Percentiles rank a stretch among this genome's conserved stretches.
phyloP scores from a whole-genome alignment of 2,797 vertebrate species.

The Etheostoma nigrum region DNA sequence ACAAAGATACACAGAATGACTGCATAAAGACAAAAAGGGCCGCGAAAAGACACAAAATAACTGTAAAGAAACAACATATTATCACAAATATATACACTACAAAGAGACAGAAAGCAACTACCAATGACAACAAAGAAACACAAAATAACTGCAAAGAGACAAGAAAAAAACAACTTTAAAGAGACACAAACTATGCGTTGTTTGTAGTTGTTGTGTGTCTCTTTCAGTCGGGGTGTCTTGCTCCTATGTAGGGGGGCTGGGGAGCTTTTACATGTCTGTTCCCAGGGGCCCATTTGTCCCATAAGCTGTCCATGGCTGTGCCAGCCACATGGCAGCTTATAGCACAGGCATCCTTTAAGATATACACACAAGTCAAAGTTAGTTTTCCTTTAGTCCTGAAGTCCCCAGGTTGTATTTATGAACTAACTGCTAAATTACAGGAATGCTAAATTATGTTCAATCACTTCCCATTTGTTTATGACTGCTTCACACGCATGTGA shows the following conservation, averaged over 20 bases:
- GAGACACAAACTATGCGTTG: not conserved
- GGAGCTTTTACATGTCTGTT: not conserved
- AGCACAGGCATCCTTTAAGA: conserved; percentile 1
- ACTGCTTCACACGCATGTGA: conserved; percentile 65
- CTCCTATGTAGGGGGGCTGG: not conserved
- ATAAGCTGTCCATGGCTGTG: not conserved
- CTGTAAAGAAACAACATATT: not conserved
- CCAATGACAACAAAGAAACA: not conserved
- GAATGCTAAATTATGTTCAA: conserved; percentile 17
- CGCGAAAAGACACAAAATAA: not conserved
- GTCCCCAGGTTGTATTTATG: not conserved
- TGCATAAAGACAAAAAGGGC: not conserved
- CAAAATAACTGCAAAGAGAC: not conserved
- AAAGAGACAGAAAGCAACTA: not conserved
- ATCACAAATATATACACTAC: not conserved
- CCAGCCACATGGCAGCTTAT: not conserved
- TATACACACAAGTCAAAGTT: not conserved
- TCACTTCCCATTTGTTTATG: conserved; percentile 63
- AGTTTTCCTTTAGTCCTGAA: not conserved
- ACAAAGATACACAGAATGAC: not conserved
- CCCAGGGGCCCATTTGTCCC: not conserved
- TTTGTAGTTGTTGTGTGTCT: not conserved
- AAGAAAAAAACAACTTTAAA: not conserved
- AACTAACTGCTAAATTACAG: conserved; percentile 14
- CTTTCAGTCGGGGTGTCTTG: not conserved